Conservation (phyloP, 2,113 vertebrate species). For the Eudorcas thomsonii region DNA sequence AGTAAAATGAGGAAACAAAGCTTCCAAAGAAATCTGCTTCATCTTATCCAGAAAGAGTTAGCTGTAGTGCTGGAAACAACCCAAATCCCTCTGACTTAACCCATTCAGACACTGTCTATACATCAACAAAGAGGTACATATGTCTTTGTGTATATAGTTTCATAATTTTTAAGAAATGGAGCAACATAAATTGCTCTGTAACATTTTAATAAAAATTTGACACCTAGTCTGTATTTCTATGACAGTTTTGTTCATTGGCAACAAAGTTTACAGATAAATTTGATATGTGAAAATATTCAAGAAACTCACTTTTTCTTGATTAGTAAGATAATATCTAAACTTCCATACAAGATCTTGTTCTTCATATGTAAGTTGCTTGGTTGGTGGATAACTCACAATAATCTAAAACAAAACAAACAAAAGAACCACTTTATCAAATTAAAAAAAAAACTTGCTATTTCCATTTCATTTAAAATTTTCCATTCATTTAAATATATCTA, state of each 20-base stretch:
- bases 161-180: neutral
- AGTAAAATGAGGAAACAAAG: neutral
- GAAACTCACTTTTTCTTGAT: conserved; percentile 93
- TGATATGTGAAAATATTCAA: neutral
- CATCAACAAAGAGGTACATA: neutral
- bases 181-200: neutral
- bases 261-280: neutral
- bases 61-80: neutral
- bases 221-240: neutral
- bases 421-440: conserved; percentile 17
- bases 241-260: neutral
- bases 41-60: neutral
- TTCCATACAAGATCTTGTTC: conserved; percentile 99
- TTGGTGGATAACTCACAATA: conserved; percentile 97
- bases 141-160: neutral
- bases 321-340: conserved; percentile 97
- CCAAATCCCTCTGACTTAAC: neutral
- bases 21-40: neutral
- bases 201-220: neutral
- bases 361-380: conserved; percentile 96
- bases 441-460: neutral
- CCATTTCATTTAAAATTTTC: neutral
- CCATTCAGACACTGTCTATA: neutral
- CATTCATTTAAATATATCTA: neutral
- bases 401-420: conserved; percentile 82